Conservation (phyloP, 2,113 vertebrate genomes). For the Daubentonia madagascariensis region DNA sequence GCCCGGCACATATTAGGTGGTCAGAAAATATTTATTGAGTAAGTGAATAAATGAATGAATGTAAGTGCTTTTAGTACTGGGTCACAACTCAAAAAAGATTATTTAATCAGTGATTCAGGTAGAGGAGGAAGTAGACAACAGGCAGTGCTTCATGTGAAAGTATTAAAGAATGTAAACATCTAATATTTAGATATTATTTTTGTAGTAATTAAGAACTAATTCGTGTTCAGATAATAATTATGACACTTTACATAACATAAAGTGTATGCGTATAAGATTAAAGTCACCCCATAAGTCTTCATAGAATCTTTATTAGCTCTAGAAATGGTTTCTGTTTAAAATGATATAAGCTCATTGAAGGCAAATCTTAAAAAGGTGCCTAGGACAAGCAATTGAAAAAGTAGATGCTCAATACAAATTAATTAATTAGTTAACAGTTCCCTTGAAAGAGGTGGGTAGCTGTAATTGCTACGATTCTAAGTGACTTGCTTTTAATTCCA, state of each 20-base stretch:
- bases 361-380: neutral
- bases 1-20: neutral
- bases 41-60: neutral
- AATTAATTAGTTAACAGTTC: constrained; percentile 31
- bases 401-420: constrained; percentile 15
- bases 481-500: constrained; percentile 32
- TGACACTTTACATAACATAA: neutral
- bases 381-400: neutral
- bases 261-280: neutral
- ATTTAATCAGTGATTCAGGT: neutral
- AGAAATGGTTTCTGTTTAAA: neutral
- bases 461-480: neutral
- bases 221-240: neutral
- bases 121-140: neutral
- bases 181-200: neutral
- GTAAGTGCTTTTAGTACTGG: neutral
- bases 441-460: neutral
- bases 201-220: neutral
- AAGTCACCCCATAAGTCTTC: neutral
- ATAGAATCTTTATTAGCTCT: neutral
- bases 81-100: neutral
- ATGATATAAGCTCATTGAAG: neutral
- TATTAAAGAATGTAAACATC: neutral
- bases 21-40: neutral
- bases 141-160: neutral